Conservation (phyloP, 2,113 vertebrate genomes). For the Vulpes lagopus region DNA sequence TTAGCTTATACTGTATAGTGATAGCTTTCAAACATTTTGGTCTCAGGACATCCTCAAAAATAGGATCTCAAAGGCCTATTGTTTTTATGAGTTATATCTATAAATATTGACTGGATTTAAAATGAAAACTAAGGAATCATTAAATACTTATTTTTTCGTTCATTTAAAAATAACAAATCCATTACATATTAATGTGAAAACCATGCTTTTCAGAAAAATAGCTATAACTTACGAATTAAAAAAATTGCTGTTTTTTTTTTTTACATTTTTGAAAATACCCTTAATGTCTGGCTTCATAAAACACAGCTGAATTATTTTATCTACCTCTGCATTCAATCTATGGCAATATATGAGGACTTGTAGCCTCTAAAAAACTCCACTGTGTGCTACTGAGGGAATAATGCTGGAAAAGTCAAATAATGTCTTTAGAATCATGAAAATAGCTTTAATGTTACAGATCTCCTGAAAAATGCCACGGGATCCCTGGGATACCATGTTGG, state of each 20-base stretch:
- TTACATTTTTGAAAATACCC: neutral
- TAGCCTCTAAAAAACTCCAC: neutral
- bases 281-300: neutral
- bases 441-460: neutral
- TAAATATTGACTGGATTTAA: neutral
- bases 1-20: neutral
- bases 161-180: neutral
- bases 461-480: neutral
- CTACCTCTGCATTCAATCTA: neutral
- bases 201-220: neutral
- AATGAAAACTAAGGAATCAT: neutral
- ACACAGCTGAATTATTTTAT: neutral
- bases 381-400: neutral
- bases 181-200: neutral
- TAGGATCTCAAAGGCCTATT: neutral
- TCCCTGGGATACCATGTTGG: neutral
- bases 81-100: neutral
- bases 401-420: neutral
- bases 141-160: neutral
- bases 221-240: neutral
- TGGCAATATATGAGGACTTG: neutral
- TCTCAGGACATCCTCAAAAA: neutral
- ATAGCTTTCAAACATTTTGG: neutral
- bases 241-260: neutral
- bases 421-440: neutral